phyloP scores from a whole-genome alignment of 2,797 vertebrate species.

The Ctenopoma kingsleyae region DNA sequence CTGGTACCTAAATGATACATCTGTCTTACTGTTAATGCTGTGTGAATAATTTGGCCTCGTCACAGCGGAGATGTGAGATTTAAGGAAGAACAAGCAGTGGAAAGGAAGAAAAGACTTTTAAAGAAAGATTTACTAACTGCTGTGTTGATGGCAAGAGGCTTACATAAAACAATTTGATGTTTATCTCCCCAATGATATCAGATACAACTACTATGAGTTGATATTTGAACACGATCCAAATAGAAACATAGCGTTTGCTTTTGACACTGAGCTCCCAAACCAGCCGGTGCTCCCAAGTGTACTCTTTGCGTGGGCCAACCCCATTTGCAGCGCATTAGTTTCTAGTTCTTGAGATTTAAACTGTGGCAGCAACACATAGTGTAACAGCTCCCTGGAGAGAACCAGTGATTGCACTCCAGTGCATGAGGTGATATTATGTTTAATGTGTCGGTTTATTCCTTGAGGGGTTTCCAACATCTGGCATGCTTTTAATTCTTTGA shows the following conservation, averaged over 20 bases:
- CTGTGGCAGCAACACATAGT: conserved; percentile 75
- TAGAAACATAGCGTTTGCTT: conserved; percentile 29
- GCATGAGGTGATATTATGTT: conserved; percentile 82
- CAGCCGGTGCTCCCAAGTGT: conserved; percentile 57
- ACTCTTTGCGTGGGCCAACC: conserved; percentile 60
- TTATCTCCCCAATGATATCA: conserved; percentile 28
- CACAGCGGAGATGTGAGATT: conserved; percentile 35
- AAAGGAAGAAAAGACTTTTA: background rate
- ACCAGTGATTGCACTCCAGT: conserved; percentile 76
- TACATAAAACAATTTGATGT: conserved; percentile 37
- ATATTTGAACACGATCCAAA: conserved; percentile 47
- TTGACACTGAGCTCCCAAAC: conserved; percentile 35
- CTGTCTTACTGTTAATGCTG: conserved; percentile 38
- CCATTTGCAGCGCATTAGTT: conserved; percentile 63
- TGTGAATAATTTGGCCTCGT: conserved; percentile 34
- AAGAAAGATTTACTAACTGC: conserved; percentile 23
- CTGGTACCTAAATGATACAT: conserved; percentile 15
- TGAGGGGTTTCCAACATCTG: conserved; percentile 78
- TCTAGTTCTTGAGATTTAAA: conserved; percentile 77
- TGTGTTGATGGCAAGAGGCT: conserved; percentile 11
- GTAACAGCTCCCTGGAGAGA: conserved; percentile 78
- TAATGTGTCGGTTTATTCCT: conserved; percentile 81
- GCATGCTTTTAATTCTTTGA: conserved; percentile 65
- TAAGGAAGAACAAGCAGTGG: conserved; percentile 6
- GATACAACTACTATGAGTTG: conserved; percentile 11